These are phyloP conservation scores for Candidula unifasciata DNA, from an alignment of 2,888 invertebrate species.

Conservation along the genomic window DNA sequence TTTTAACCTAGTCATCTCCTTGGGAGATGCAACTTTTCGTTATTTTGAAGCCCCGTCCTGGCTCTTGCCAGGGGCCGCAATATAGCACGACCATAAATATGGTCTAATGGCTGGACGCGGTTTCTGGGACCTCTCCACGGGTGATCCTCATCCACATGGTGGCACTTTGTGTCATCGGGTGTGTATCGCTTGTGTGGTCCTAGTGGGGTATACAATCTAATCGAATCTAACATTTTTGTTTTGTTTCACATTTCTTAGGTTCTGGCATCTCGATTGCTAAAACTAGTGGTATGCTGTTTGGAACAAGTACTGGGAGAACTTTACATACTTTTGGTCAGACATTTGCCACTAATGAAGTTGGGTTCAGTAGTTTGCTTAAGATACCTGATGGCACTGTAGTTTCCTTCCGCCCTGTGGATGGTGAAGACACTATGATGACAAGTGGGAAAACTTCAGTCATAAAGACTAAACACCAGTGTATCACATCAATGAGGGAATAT, in stretches of 20 bases:
- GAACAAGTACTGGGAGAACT: constrained; percentile 28
- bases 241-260: constrained; percentile 49
- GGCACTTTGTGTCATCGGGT: too few relatives aligned
- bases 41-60: too few relatives aligned
- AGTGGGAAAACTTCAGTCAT: constrained; percentile 88
- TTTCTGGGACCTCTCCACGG: too few relatives aligned
- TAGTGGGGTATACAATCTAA: too few relatives aligned
- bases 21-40: too few relatives aligned
- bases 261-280: constrained; percentile 56
- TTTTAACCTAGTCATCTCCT: too few relatives aligned
- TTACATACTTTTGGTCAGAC: constrained; percentile 38
- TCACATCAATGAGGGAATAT: constrained; percentile 99
- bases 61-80: too few relatives aligned
- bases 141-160: too few relatives aligned
- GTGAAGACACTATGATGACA: constrained; percentile 87
- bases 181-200: too few relatives aligned
- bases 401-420: constrained; percentile 91
- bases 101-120: too few relatives aligned
- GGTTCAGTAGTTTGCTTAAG: constrained; percentile 44
- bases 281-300: constrained; percentile 40
- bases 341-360: constrained; percentile 53
- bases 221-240: too few relatives aligned
- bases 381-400: constrained; percentile 77
- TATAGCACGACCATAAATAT: too few relatives aligned
- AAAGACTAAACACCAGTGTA: constrained; percentile 95